phyloP scores from a whole-genome alignment of 2,888 invertebrate genomes.

The Bhutanitis thaidina region DNA sequence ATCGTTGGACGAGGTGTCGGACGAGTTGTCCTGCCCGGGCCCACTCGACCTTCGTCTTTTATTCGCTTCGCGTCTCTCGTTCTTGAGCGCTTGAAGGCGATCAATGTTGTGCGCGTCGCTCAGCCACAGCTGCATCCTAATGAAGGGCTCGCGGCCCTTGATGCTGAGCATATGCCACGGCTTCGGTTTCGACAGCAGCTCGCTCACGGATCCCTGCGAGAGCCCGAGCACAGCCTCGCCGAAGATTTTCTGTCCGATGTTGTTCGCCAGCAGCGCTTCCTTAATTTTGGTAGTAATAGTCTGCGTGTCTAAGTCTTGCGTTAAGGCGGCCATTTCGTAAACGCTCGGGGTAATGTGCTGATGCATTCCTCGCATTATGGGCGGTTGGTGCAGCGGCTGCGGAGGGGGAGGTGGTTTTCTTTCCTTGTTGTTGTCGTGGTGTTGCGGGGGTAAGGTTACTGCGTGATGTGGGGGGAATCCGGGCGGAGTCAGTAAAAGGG shows the following conservation, averaged over 20 bases:
- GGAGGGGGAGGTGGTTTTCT: conserved; percentile 79
- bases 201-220: conserved; percentile 98
- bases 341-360: conserved; percentile 96
- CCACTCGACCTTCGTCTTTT: conserved; percentile 92
- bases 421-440: conserved; percentile 80
- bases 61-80: conserved; percentile 94
- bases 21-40: conserved; percentile 91
- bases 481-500: conserved; percentile 87
- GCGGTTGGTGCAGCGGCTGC: conserved; percentile 81
- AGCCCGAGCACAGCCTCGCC: conserved; percentile 98
- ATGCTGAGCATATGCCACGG: conserved; percentile 99
- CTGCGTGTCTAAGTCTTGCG: conserved; percentile 97
- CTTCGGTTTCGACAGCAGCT: conserved; percentile 97
- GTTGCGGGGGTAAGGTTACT: conserved; percentile 83
- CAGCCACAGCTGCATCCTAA: conserved; percentile 97
- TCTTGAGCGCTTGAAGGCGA: conserved; percentile 93
- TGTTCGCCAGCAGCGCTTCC: conserved; percentile 96
- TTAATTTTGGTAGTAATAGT: conserved; percentile 98
- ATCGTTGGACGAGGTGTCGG: conserved; percentile 92
- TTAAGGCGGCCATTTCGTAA: conserved; percentile 97
- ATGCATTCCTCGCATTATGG: conserved; percentile 86
- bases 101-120: conserved; percentile 97
- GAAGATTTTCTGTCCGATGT: conserved; percentile 98
- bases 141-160: conserved; percentile 97
- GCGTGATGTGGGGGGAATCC: conserved; percentile 88